Base-by-base conservation (phyloP, 2,888 invertebrate genomes). In the Napeogenes inachia region DNA sequence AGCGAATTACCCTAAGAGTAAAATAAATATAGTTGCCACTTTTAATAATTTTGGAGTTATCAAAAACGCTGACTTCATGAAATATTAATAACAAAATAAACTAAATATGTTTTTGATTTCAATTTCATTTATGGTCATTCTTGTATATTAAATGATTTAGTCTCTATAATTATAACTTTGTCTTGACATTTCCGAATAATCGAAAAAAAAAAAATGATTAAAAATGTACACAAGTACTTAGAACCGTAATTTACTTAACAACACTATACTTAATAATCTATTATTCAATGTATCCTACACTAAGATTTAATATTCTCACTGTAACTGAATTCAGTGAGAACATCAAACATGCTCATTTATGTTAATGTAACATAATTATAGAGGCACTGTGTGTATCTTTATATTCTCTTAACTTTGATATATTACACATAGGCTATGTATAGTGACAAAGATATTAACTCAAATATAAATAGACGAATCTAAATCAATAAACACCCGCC, bases 351-450 rank as follows among this genome's bases (percentile, higher is more conserved):
- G 87, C 88, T 88, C 90, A 88, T 89, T 89, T 89, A 91, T 90
- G 90, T 91, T 91, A 91, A 91, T 89, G 89, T 91, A 91, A 91
- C 91, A 91, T 91, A 91, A 90, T 87, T 89, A 85, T 87, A 91
- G 91, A 91, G 91, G 91, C 91, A 91, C 91, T 91, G 91, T 89
- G 91, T 91, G 91, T 91, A 84, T 74, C 75, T 77, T 72, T 81
- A 59, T 64, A 61, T 64, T 68, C 60, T 65, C 65, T 67, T 66
- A 64, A 67, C 54, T 60, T 55, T 65, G 64, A 62, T 68, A 68
- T 65, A 68, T 70, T 67, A 72, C 71, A 72, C 68, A 57, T 56
- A 62, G 58, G 55, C 55, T 58, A 60, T 62, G 58, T 50, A 63
- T 61, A 60, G 58, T 64, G 64, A 60, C 59, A 64, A 65, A 68